Base-by-base conservation (phyloP, 2,113 vertebrate species). In the Gorsachius goisagi region DNA sequence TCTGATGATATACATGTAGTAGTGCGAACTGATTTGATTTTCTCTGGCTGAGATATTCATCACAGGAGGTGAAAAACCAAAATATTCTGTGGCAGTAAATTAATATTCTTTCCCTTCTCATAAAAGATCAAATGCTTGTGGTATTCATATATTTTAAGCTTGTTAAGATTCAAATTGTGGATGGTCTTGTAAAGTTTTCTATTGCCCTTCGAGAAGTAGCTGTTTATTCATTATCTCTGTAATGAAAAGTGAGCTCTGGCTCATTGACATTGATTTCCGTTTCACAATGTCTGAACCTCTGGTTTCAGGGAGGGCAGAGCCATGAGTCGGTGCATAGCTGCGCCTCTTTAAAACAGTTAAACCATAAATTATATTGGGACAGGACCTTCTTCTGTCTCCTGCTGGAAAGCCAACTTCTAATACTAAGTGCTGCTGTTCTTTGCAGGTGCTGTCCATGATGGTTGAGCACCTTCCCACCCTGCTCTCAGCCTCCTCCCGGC, bases 181-280 rank as follows among this genome's bases (percentile, higher is more conserved):
- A 59, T 44, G n/a, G 45, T 84, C 60, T 78, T 94, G 71, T 72
- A 23, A 78, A 87, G 84, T 86, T 94, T 92, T 88, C 53, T 90
- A 8, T 69, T 75, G 55, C 74, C 66, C 71, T 96, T 91, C 89
- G 68, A 89, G 30, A 37, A 89, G 33, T 47, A 84, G 80, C 69
- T 93, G 76, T 96, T 96, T 91, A 76, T 95, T 94, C 60, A 30
- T 66, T 76, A 92, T 74, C 85, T 88, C 79, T 79, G 35, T 95
- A 92, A 92, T 82, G 79, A 77, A 79, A 69, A 88, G 35, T 44
- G 63, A 83, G 66, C 62, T 91, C 81, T 78, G 53, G 44, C 68
- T 94, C 72, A 58, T 50, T 2, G 8, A 59, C 72, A 47, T 26
- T 44, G 83, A 90, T 93, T 92, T 87, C 82, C 67, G 28, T 80